phyloP scores from a whole-genome alignment of 2,888 invertebrate species.

The Spialia ferax region DNA sequence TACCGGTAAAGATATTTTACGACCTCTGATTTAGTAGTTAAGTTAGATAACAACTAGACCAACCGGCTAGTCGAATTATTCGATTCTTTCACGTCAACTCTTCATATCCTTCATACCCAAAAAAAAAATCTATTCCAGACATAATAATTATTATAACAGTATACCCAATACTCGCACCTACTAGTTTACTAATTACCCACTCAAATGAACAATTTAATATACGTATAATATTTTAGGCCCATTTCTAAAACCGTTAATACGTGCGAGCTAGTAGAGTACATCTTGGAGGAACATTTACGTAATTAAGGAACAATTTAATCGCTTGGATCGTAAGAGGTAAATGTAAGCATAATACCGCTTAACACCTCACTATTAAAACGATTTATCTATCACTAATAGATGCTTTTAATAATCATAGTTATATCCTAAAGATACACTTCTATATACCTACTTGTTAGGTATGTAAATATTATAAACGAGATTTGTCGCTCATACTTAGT shows the following conservation, averaged over 20 bases:
- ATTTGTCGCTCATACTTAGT: too few species aligned
- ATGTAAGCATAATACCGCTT: conserved; percentile 31
- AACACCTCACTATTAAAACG: conserved; percentile 25
- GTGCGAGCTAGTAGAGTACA: conserved; percentile 25
- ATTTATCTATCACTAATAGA: conserved; percentile 5
- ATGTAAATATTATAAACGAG: background rate
- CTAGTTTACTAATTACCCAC: background rate
- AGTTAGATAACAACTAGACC: too few species aligned
- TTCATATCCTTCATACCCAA: too few species aligned
- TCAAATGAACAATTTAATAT: conserved; percentile 1
- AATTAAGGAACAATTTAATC: conserved; percentile 33
- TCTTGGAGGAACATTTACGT: conserved; percentile 30
- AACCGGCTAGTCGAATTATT: too few species aligned
- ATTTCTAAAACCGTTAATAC: conserved; percentile 20
- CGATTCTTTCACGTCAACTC: too few species aligned
- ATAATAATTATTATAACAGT: too few species aligned
- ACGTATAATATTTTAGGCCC: conserved; percentile 17
- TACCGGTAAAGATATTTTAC: too few species aligned
- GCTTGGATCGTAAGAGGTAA: conserved; percentile 30
- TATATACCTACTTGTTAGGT: too few species aligned
- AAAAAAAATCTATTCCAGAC: too few species aligned
- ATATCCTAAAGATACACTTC: background rate
- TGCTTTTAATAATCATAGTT: background rate
- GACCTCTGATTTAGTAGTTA: too few species aligned
- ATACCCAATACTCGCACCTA: too few species aligned